phyloP scores from a whole-genome alignment of 2,113 vertebrate genomes.

The Halichoeres trimaculatus region DNA sequence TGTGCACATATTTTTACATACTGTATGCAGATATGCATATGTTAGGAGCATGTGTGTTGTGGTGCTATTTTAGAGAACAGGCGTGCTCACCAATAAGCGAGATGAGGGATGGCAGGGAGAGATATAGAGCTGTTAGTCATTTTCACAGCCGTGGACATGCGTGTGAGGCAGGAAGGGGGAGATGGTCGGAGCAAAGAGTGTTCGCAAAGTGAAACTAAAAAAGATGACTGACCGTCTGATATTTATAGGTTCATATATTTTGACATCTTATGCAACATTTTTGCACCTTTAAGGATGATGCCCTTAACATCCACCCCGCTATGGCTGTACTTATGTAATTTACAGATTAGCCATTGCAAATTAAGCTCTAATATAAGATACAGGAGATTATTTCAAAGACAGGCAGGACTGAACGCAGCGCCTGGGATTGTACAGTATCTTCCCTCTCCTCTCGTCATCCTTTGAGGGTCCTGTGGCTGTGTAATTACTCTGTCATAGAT shows the following conservation, averaged over 20 bases:
- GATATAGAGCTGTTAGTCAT: conserved; percentile 32
- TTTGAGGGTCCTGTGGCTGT: conserved; percentile 35
- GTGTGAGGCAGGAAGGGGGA: conserved; percentile 15
- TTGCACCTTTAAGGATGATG: conserved; percentile 29
- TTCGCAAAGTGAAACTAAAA: not conserved
- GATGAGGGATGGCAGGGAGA: conserved; percentile 4
- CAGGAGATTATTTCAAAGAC: not conserved
- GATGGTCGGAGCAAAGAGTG: not conserved
- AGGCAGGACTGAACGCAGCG: not conserved
- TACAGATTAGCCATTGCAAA: not conserved
- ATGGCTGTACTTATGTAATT: not conserved
- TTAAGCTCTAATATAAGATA: not conserved
- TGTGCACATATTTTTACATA: conserved; percentile 2
- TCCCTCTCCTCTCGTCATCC: conserved; percentile 15
- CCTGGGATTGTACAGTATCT: not conserved
- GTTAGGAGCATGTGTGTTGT: conserved; percentile 5
- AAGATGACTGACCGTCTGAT: conserved; percentile 14
- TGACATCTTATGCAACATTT: conserved; percentile 37
- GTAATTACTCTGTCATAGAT: conserved; percentile 74
- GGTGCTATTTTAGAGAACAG: not conserved
- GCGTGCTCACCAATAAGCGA: conserved; percentile 10
- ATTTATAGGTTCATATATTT: conserved; percentile 36
- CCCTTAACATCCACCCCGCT: conserved; percentile 11
- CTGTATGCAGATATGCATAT: conserved; percentile 23
- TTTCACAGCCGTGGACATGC: conserved; percentile 28